Base-by-base conservation (phyloP, 2,888 invertebrate species). In the Sycophila texana region DNA sequence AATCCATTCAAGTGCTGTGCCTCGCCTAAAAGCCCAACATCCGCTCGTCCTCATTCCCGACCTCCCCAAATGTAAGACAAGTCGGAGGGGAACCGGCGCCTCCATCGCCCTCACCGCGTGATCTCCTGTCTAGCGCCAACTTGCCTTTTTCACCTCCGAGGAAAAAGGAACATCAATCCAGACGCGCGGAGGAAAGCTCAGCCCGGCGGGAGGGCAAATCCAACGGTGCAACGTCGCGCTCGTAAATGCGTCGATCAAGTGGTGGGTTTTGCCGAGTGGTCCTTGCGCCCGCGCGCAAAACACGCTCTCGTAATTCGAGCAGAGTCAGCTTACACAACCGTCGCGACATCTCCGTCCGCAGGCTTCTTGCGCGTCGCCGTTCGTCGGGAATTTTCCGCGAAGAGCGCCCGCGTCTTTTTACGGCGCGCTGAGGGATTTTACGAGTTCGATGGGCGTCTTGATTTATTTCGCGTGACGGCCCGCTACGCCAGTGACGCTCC, bases 171-270 rank as follows among this genome's bases (percentile, higher is more conserved):
- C 18, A 68, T 68, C 68, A 60, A 60, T 75, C 68, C 66, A 18
- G 13, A 49, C 18, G 53, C 53, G 53, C 53, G 53, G 1, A 14
- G 16, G 14, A 39, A 14, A 53, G 53, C 53, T 53, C 16, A 5
- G 53, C 53, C 2, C 53, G 14, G 16, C 16, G 39, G 22, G 39
- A 39, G 39, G 22, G 47, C 49, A 67, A 49, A 73, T 53, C 49
- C 65, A 13, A 0, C 49, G 57, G 16, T 20, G 39, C 71, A 57
- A 13, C 20, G 22, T 13, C 57, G 68, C 39, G 13, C 57, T 49
- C 74, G 66, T 74, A 74, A 76, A 70, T 26, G 22, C 70, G 70
- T 53, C 67, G 75, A 75, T 75, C 75, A 51, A 22, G 49, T 20
- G 22, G 39, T 39, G 39, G 39, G 39, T 39, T 39, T 39, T 39